Evolutionary conservation across 2,888 invertebrate genomes (phyloP), one percentile per base, ranked within the genome.

Genomic region (Alsophila aescularia): DNA sequence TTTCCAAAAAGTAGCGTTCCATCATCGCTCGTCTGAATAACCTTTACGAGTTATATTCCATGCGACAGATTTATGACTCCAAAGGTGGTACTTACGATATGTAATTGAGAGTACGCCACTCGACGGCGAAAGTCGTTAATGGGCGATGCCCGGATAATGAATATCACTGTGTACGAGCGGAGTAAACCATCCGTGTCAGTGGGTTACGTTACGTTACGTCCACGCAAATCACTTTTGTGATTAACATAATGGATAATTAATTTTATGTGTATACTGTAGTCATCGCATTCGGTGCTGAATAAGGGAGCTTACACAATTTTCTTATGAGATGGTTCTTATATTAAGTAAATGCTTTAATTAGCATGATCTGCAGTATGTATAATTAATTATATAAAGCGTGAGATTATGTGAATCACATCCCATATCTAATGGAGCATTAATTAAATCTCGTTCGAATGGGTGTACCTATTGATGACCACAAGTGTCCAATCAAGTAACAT

Each of bases 11-110:
- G 40, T 34, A 35, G 34, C 36, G 21, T 49, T 50, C 49, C 49
- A 50, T 56, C 43, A 48, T 14, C 31, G 40, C 44, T 35, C 50
- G 55, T 53, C 59, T 48, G 42, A 40, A 29, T 31, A 70, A 71
- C 66, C 62, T 72, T 72, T 75, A 76, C 74, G 70, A 75, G 69
- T 69, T 79, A 78, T 79, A 75, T 79, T 70, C 70, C 66, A 67
- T 79, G 72, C 69, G 79, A 84, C 83, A 84, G 85, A 85, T 85
- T 86, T 86, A 86, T 81, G 77, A 73, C 67, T 60, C 56, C 65
- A 60, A 69, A 70, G 66, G 70, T 67, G 65, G 64, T 69, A 63
- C 67, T 67, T 62, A 60, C 59, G 62, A 40, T 54, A 66, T 67
- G 67, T 71, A 71, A 67, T 67, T 60, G 60, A 68, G 67, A 69